Percentiles rank a stretch among this genome's conserved stretches.
These are phyloP conservation scores for Indri indri DNA, from an alignment of 2,113 vertebrate species.

Conservation along the genomic window DNA sequence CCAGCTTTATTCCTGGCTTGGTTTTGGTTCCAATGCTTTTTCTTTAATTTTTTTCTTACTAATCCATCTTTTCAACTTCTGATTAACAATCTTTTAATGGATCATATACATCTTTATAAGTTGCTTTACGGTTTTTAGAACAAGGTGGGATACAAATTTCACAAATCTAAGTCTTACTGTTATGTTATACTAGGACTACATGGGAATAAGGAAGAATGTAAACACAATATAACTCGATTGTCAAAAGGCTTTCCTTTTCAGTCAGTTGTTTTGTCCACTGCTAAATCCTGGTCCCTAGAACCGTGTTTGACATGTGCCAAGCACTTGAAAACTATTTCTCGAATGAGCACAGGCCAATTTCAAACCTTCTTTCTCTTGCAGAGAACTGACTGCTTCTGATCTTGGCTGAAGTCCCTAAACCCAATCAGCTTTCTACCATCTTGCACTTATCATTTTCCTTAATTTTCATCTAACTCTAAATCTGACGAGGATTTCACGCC, in stretches of 20 bases:
- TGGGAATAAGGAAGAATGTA: not conserved
- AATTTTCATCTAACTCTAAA: not conserved
- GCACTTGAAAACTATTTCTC: not conserved
- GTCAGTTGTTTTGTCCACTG: not conserved
- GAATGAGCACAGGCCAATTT: not conserved
- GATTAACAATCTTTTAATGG: not conserved
- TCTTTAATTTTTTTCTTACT: not conserved
- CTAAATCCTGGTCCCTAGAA: not conserved
- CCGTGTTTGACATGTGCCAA: no score
- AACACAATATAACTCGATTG: not conserved
- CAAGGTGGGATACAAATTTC: not conserved
- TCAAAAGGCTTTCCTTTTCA: not conserved
- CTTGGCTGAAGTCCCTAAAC: not conserved
- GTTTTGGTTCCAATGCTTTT: not conserved
- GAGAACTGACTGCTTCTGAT: not conserved
- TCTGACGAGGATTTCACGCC: not conserved
- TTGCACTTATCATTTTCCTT: not conserved
- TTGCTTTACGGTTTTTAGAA: not conserved
- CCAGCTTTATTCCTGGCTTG: not conserved
- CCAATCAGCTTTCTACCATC: not conserved
- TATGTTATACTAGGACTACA: not conserved
- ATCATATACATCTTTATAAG: not conserved
- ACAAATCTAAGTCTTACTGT: not conserved
- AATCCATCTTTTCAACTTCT: not conserved
- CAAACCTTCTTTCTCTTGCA: not conserved